phyloP scores from a whole-genome alignment of 2,797 vertebrate genomes.

The Tinamus major region DNA sequence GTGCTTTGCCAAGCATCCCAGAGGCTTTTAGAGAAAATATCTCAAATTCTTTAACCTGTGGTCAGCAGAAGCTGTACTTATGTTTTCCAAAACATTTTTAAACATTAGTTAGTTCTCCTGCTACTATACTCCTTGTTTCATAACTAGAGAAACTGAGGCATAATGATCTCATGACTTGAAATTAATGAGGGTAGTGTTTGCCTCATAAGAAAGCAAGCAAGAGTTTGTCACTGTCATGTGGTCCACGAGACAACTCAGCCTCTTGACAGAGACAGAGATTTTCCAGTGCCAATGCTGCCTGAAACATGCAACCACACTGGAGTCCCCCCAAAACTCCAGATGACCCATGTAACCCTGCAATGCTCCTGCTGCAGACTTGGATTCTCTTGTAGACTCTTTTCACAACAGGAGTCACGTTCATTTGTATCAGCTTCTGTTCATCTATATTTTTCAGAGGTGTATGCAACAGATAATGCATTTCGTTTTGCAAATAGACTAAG shows the following conservation, averaged over 20 bases:
- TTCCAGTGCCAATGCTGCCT: background rate
- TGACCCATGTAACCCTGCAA: background rate
- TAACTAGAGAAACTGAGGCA: background rate
- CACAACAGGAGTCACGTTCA: background rate
- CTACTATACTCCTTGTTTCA: background rate
- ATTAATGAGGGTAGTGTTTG: background rate
- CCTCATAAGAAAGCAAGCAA: background rate
- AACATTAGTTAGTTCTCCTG: background rate
- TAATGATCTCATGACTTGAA: background rate
- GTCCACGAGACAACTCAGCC: background rate
- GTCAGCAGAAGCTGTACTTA: background rate
- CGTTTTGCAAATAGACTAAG: background rate
- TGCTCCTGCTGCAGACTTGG: background rate
- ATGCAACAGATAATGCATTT: background rate
- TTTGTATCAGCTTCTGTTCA: background rate
- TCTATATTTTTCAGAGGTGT: background rate
- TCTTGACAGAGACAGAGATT: background rate
- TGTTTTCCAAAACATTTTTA: background rate
- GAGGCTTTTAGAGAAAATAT: background rate
- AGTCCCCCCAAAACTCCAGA: background rate
- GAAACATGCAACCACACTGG: background rate
- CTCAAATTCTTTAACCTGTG: background rate
- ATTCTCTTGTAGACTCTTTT: background rate
- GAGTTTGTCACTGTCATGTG: background rate
- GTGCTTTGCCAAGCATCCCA: background rate